These are phyloP conservation scores for Xenopus borealis DNA, from an alignment of 2,113 vertebrate genomes.

Conservation along the genomic window DNA sequence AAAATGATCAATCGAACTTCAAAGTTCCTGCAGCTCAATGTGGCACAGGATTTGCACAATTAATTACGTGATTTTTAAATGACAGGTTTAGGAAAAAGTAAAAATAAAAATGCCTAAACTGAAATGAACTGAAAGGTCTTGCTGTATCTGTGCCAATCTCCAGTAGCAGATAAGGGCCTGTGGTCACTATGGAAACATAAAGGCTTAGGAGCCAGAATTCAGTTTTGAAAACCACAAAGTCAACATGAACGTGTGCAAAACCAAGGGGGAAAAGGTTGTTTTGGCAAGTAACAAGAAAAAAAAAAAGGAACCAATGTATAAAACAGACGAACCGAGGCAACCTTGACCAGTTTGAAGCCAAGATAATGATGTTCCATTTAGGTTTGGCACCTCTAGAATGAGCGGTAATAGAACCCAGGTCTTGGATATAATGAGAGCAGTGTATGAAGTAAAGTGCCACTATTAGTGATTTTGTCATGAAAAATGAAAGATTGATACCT, in stretches of 20 bases:
- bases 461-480: neutral
- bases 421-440: constrained; percentile 11
- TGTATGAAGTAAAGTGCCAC: constrained; percentile 11
- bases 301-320: constrained; percentile 74
- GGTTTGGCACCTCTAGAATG: constrained; percentile 55
- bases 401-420: constrained; percentile 41
- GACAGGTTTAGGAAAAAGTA: constrained; percentile 71
- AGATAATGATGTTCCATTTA: constrained; percentile 55
- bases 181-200: constrained; percentile 83
- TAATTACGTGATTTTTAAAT: constrained; percentile 79
- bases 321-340: constrained; percentile 80
- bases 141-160: constrained; percentile 79
- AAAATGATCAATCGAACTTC: constrained; percentile 75
- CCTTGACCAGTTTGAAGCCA: constrained; percentile 61
- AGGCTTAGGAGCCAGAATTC: constrained; percentile 88
- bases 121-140: constrained; percentile 76
- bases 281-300: constrained; percentile 73
- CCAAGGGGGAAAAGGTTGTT: constrained; percentile 75
- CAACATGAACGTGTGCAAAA: constrained; percentile 87
- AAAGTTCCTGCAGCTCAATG: constrained; percentile 69
- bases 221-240: constrained; percentile 91
- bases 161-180: constrained; percentile 85
- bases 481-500: neutral
- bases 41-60: constrained; percentile 77
- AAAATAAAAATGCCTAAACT: constrained; percentile 40